Percentiles rank a stretch among this genome's conserved stretches.
phyloP scores from a whole-genome alignment of 30 jellyfish, hydroid and myxozoan species.

The Sanderia malayensis region DNA sequence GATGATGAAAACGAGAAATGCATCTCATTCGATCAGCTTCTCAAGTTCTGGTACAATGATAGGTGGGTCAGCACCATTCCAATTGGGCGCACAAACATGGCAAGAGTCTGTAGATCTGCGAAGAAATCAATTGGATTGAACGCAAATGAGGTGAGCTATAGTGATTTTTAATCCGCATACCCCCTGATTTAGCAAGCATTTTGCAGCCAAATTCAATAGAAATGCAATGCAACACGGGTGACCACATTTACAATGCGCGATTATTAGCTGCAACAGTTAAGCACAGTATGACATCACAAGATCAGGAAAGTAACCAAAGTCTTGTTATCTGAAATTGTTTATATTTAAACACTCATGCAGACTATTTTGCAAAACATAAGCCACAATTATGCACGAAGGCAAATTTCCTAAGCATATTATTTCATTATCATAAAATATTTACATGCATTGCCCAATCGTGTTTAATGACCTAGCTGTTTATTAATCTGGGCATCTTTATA shows the following conservation, averaged over 20 bases:
- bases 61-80: conserved; percentile 49
- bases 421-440: neutral
- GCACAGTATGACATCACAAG: neutral
- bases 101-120: neutral
- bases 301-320: neutral
- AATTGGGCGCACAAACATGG: conserved; percentile 28
- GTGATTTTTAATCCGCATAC: neutral
- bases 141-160: conserved; percentile 6
- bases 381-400: no score
- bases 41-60: conserved; percentile 76
- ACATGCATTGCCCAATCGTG: neutral
- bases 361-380: no score
- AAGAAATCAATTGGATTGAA: conserved; percentile 1
- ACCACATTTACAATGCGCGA: neutral
- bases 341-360: no score
- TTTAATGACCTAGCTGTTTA: neutral
- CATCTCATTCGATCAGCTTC: conserved; percentile 62
- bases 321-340: neutral
- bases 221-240: neutral
- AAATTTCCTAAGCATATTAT: no score
- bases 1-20: conserved; percentile 66
- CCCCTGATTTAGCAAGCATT: neutral
- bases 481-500: neutral
- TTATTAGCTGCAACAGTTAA: neutral
- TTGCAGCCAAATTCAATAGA: neutral